Evolutionary conservation across 2,797 vertebrate species (phyloP), one percentile per base, ranked within the genome.

Genomic region (Clarias fuscus): DNA sequence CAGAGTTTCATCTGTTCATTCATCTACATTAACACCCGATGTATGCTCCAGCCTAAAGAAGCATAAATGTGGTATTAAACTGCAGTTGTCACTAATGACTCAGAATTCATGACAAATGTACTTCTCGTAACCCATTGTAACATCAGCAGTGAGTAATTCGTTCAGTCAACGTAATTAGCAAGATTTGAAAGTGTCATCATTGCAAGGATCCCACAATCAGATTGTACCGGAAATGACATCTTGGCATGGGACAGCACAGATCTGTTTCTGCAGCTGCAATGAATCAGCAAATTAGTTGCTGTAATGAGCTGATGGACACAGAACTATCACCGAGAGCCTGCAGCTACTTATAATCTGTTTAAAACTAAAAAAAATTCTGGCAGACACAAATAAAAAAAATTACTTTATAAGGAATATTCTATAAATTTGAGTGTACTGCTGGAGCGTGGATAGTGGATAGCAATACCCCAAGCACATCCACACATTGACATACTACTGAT

Each of bases 221-320:
- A 62, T 30, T 22, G 65, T 70, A 40, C 17, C 2, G 27, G 33
- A 80, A 70, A 33, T 85, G 76, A 85, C 48, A 80, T 80, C 70
- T 71, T n/a, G 65, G 53, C 11, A 7, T 75, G 24, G 33, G 56
- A 40, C 37, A 64, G 71, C 59, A 13, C 33, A 14, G 17, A 40
- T 75, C 76, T 73, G 59, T 56, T 62, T 64, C 15, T 58, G 67
- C 27, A 82, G 56, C 62, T 27, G 56, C 30, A 61, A 58, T 61
- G 59, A 80, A 80, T 64, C 62, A 40, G 17, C 4, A 77, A 59
- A 77, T 58, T 1, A 27, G 72, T 53, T 75, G 43, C 75, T 20
- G 53, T 59, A 58, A 77, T 22, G 27, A 59, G 13, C 7, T n/a
- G 22, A 43, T 22, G n/a, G 33, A 80, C 33, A 62, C 5, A n/a